A percentile compares a stretch with the other conserved stretches of the same genome.
Evolutionary conservation across 2,888 invertebrate genomes (phyloP).

Genomic region (Leucoma salicis): DNA sequence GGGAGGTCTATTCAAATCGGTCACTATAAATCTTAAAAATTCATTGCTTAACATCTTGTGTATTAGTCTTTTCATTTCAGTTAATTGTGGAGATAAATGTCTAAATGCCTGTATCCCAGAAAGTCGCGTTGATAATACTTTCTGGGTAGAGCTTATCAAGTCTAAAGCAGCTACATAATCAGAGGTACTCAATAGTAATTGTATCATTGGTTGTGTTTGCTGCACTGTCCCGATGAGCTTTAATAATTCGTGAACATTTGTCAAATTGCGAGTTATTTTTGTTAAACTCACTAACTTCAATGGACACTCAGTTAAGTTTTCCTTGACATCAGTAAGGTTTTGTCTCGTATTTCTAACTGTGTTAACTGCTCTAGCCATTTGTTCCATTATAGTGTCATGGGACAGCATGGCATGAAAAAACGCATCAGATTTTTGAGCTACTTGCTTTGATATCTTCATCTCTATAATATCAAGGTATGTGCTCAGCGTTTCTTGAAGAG

Average conservation of each 20-base stretch:
- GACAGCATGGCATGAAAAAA: conserved; percentile 99
- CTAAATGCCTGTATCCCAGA: conserved; percentile 97
- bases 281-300: conserved; percentile 88
- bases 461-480: conserved; percentile 98
- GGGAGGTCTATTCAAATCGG: conserved; percentile 93
- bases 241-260: conserved; percentile 86
- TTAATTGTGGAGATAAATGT: conserved; percentile 96
- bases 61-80: conserved; percentile 97
- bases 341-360: conserved; percentile 88
- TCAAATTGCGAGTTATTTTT: conserved; percentile 84
- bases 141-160: conserved; percentile 97
- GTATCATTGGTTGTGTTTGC: conserved; percentile 99
- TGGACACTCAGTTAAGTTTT: conserved; percentile 89
- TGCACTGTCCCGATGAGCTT: conserved; percentile 97
- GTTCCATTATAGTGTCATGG: conserved; percentile 97
- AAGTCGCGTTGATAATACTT: conserved; percentile 93
- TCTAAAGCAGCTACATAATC: conserved; percentile 99
- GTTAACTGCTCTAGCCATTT: conserved; percentile 91
- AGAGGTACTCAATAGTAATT: conserved; percentile 94
- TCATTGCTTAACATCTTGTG: conserved; percentile 98
- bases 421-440: conserved; percentile 96
- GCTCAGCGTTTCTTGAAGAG: conserved; percentile 94
- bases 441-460: conserved; percentile 95
- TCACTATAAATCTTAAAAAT: conserved; percentile 94
- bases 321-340: conserved; percentile 90